Evolutionary conservation across 1,140 invertebrate genomes (phyloP), one percentile per base, ranked within the genome.

Genomic region (Arctopsyche grandis): DNA sequence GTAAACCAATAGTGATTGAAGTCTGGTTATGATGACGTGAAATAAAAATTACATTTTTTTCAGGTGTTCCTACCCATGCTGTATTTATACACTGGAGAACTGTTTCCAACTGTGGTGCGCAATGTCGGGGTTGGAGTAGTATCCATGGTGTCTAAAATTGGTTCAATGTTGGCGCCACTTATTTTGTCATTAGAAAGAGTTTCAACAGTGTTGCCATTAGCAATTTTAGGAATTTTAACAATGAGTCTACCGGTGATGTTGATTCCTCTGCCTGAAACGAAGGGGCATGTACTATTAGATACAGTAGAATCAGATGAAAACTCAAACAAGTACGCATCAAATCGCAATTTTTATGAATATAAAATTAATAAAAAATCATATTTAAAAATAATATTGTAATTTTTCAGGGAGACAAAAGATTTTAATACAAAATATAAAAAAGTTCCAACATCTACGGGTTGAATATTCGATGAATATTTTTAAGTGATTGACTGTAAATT

Each of bases 21-120:
- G n/a, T n/a, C n/a, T n/a, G n/a, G n/a, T n/a, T n/a, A n/a, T n/a
- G n/a, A n/a, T n/a, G n/a, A n/a, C n/a, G n/a, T n/a, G n/a, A n/a
- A n/a, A n/a, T n/a, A n/a, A n/a, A n/a, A n/a, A n/a, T n/a, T n/a
- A n/a, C n/a, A n/a, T n/a, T n/a, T n/a, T n/a, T 82, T 79, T 75
- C 71, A 89, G 87, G 86, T 91, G 44, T 87, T 89, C n/a, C 90
- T 92, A 80, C 89, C 90, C 12, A 89, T 90, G 0, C 84, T 92
- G 69, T 92, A 91, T 84, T 85, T 94, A n/a, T 92, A 91, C 80
- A 91, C 91, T 9, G 91, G 91, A 12, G 93, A 94, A 86, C 84
- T 93, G 43, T 93, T 91, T 83, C 93, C 93, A 52, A 93, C 93
- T 0, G 86, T 92, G 46, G 88, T 92, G 0, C 88, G 93, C 75